Percentiles rank a stretch among this genome's conserved stretches.
Conservation (phyloP, 35 echinoderm and acorn worm genomes). For the Hemicentrotus pulcherrimus region DNA sequence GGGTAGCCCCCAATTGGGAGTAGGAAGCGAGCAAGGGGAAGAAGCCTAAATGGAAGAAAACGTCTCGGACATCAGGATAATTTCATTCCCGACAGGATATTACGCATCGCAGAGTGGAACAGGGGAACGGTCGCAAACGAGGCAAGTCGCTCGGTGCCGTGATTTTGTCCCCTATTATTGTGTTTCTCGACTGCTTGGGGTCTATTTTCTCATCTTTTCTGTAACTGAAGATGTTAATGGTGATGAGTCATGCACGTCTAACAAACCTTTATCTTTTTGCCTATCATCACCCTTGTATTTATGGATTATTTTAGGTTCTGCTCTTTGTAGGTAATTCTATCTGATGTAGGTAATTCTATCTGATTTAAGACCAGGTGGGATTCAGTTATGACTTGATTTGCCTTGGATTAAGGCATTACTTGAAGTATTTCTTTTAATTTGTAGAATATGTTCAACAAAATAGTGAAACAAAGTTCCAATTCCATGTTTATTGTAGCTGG, state of each 20-base stretch:
- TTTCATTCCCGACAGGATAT: constrained; percentile 35
- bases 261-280: not conserved
- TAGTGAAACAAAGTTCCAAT: too few relatives aligned
- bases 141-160: not conserved
- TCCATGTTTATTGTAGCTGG: too few relatives aligned
- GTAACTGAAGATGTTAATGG: not conserved
- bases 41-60: constrained; percentile 18
- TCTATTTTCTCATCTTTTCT: not conserved
- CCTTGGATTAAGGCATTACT: not conserved
- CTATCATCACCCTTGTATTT: not conserved
- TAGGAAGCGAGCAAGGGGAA: not conserved
- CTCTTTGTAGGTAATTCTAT: not conserved
- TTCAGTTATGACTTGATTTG: not conserved
- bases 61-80: not conserved
- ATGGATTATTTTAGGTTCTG: not conserved
- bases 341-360: not conserved
- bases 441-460: too few relatives aligned
- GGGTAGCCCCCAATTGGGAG: constrained; percentile 30
- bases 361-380: not conserved
- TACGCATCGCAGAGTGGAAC: constrained; percentile 36
- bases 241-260: not conserved
- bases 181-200: not conserved
- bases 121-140: not conserved
- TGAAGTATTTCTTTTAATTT: too few relatives aligned
- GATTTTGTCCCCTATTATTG: not conserved